Evolutionary conservation across 2,888 invertebrate genomes (phyloP), one percentile per base, ranked within the genome.

Genomic region (Epiblema foenella): DNA sequence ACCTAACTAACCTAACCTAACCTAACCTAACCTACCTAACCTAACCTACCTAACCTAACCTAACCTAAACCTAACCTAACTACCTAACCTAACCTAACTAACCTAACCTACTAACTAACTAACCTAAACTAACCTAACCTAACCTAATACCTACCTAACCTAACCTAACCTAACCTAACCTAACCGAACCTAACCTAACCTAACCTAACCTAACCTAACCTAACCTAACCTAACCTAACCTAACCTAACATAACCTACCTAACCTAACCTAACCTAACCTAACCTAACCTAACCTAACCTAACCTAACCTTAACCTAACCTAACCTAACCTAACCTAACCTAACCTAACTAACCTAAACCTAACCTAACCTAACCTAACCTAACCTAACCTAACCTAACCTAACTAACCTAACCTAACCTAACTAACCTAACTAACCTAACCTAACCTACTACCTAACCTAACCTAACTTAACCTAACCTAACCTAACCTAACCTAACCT

Each of bases 181-280:
- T 74, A 72, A 74, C 74, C 74, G 72, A 74, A 74, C 74, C 74
- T 72, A 72, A 74, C 74, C 74, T 75, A 70, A 75, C 73, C 69
- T 73, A 73, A 69, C 69, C 73, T 68, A 75, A 73, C 73, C n/a
- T 72, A 72, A 74, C 74, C 74, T 74, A 73, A 73, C 73, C 69
- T 69, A 73, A 73, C 73, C 69, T 69, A 73, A 69, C 73, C 73
- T 73, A 73, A 73, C 73, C n/a, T n/a, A n/a, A n/a, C n/a, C n/a
- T n/a, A n/a, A n/a, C n/a, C n/a, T n/a, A n/a, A n/a, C n/a, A n/a
- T n/a, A n/a, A n/a, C n/a, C n/a, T n/a, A n/a, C n/a, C n/a, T n/a
- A n/a, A n/a, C n/a, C n/a, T n/a, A n/a, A n/a, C n/a, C n/a, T n/a
- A n/a, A n/a, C n/a, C n/a, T n/a, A n/a, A n/a, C n/a, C n/a, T n/a